Evolutionary conservation across 2,888 invertebrate species (phyloP).

Genomic region (Pterostichus madidus): DNA sequence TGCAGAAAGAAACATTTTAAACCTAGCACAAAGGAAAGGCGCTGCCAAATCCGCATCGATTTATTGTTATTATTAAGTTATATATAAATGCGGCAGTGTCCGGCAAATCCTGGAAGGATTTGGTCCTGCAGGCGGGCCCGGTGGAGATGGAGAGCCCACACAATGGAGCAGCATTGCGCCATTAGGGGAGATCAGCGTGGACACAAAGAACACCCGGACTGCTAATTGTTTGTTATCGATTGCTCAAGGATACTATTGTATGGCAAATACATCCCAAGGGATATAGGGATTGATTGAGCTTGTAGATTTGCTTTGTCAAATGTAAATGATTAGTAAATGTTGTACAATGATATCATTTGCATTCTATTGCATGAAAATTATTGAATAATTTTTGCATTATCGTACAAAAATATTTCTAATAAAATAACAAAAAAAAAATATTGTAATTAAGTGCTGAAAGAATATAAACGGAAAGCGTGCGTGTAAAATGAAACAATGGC

Average conservation of each 20-base stretch:
- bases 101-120: slow-evolving; percentile 44
- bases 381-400: too few relatives aligned
- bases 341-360: background rate
- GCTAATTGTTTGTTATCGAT: slow-evolving; percentile 65
- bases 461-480: too few relatives aligned
- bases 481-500: too few relatives aligned
- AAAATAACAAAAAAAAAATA: too few relatives aligned
- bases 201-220: slow-evolving; percentile 54
- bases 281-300: slow-evolving; percentile 5
- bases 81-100: slow-evolving; percentile 51
- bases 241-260: slow-evolving; percentile 53
- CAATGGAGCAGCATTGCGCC: slow-evolving; percentile 46
- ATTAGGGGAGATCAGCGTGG: slow-evolving; percentile 58
- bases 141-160: background rate
- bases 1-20: slow-evolving; percentile 43
- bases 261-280: slow-evolving; percentile 24
- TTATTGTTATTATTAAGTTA: slow-evolving; percentile 62
- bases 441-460: too few relatives aligned
- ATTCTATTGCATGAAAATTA: background rate
- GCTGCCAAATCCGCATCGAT: slow-evolving; percentile 40
- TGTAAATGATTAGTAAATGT: slow-evolving; percentile 18
- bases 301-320: slow-evolving; percentile 34
- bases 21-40: slow-evolving; percentile 2
- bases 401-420: too few relatives aligned
- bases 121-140: slow-evolving; percentile 2